These are phyloP conservation scores for Cossypha polioptera DNA, from an alignment of 2,797 vertebrate genomes.

Conservation along the genomic window DNA sequence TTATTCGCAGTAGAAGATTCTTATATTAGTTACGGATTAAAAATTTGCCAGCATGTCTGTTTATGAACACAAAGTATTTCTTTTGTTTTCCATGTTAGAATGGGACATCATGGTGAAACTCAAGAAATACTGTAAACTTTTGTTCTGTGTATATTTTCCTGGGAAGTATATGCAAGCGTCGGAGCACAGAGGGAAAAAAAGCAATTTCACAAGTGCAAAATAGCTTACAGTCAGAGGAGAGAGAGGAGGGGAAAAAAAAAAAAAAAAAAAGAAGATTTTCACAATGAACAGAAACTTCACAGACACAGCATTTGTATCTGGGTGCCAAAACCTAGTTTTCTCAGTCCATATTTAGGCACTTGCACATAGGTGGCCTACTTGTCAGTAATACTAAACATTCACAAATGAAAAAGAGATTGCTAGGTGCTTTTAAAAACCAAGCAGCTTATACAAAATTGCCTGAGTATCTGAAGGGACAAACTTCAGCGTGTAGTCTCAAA, in stretches of 20 bases:
- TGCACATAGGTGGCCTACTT: slow-evolving; percentile 49
- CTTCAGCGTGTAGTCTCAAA: not conserved
- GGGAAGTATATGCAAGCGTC: not conserved
- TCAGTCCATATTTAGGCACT: slow-evolving; percentile 34
- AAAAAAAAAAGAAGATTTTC: not conserved
- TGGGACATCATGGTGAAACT: not conserved
- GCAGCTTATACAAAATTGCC: not conserved
- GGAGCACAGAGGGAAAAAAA: not conserved
- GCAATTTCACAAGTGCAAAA: not conserved
- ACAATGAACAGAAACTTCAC: slow-evolving; percentile 28
- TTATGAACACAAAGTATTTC: not conserved
- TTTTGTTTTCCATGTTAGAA: not conserved
- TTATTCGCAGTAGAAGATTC: not conserved
- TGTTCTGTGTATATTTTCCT: not conserved
- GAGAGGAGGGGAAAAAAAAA: not conserved
- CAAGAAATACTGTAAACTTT: not conserved
- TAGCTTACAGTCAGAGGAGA: not conserved
- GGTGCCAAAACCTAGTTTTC: slow-evolving; percentile 29
- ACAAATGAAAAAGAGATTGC: not conserved
- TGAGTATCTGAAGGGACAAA: not conserved
- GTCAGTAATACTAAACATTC: slow-evolving; percentile 22
- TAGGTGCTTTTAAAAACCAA: not conserved
- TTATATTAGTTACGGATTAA: not conserved
- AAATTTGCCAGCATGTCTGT: not conserved
- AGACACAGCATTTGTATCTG: not conserved